Base-by-base conservation (phyloP, 2,113 vertebrate species). In the Electrona antarctica region DNA sequence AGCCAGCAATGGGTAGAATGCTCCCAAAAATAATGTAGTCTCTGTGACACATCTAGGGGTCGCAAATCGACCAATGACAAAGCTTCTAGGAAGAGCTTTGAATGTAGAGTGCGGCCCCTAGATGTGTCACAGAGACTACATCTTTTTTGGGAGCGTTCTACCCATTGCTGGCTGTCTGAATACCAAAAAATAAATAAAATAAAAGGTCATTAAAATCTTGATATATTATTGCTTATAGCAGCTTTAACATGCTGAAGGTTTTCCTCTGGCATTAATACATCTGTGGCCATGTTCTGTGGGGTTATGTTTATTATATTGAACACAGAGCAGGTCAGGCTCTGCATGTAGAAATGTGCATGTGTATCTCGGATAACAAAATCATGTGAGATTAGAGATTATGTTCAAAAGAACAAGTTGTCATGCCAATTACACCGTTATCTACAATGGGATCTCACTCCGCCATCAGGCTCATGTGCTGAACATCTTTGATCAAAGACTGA, bases 331-430 rank as follows among this genome's bases (percentile, higher is more conserved):
- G 13, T 7, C 9, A 10, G 3, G 9, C 56, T 71, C 21, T 62
- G 11, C 68, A 29, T 2, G 49, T 57, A 33, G 60, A 69, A 71
- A 49, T 41, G 4, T 13, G 66, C 8, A 60, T 55, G 10, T n/a
- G 59, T 59, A 45, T 74, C 7, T 11, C 63, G 33, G 67, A 68
- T 41, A 33, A 78, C 51, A 7, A 84, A 74, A 72, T 79, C 57
- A 61, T 21, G 56, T 52, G 66, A 50, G 28, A n/a, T 14, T 13
- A 72, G 57, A 72, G 50, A 71, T 8, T 1, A 66, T 73, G 73
- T 82, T 88, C 70, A 83, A 84, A 87, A 65, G 78, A 79, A 60
- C 28, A 67, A 15, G 60, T n/a, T 28, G 50, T 71, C 67, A 83
- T 33, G 10, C 69, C 48, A 71, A 71, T 87, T 76, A 79, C 56